Conservation (phyloP, 2,113 vertebrate species). For the Hypomesus transpacificus region DNA sequence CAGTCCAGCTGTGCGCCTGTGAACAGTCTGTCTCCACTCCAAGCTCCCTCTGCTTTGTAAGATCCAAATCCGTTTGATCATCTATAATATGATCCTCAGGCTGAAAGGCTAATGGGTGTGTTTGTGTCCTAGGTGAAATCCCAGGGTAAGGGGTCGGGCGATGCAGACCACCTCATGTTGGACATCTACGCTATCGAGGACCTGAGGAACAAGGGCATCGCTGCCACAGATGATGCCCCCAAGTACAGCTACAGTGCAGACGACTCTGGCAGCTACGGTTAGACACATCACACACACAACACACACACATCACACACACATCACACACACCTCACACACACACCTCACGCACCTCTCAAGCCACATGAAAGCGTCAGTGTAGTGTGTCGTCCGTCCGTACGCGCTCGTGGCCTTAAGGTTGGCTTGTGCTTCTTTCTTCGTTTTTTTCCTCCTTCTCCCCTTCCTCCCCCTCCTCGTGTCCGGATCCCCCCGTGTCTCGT, state of each 20-base stretch:
- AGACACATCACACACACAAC: not conserved
- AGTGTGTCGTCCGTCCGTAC: too few species aligned
- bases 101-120: not conserved
- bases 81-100: too few species aligned
- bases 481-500: not conserved
- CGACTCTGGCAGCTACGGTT: conserved; percentile 73
- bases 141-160: conserved; percentile 89
- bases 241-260: conserved; percentile 85
- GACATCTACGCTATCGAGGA: conserved; percentile 98
- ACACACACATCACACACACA: not conserved
- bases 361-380: too few species aligned
- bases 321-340: too few species aligned
- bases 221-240: conserved; percentile 81
- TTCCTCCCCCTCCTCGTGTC: not conserved
- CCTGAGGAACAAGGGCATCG: conserved; percentile 77
- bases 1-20: too few species aligned
- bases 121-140: conserved; percentile 79
- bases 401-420: too few species aligned
- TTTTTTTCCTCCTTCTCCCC: not conserved
- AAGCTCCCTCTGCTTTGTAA: too few species aligned
- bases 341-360: not conserved
- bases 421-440: not conserved
- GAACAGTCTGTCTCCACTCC: too few species aligned
- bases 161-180: conserved; percentile 90
- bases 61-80: too few species aligned